phyloP scores from a whole-genome alignment of 2,113 vertebrate genomes.

The Oncorhynchus masou region DNA sequence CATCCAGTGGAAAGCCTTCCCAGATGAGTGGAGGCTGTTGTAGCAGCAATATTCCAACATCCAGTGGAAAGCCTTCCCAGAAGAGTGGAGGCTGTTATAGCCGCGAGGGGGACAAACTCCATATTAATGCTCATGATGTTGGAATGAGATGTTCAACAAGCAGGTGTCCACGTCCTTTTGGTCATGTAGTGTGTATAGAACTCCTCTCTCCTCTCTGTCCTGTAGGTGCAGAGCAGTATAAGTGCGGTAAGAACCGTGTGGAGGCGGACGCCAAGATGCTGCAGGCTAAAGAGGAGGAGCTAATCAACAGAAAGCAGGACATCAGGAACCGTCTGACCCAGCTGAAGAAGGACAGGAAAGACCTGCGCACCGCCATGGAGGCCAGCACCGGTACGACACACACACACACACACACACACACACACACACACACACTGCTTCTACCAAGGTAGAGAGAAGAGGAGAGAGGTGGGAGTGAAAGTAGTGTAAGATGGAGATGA shows the following conservation, averaged over 20 bases:
- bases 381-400: conserved; percentile 78
- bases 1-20: too few relatives aligned
- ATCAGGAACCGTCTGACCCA: conserved; percentile 84
- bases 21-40: too few relatives aligned
- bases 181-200: neutral
- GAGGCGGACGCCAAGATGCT: conserved; percentile 92
- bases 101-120: too few relatives aligned
- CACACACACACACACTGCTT: too few relatives aligned
- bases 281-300: conserved; percentile 87
- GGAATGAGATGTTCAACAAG: too few relatives aligned
- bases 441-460: neutral
- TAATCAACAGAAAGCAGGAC: conserved; percentile 84
- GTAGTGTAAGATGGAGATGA: neutral
- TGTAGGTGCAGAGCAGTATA: conserved; percentile 88
- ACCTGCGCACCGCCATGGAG: conserved; percentile 84
- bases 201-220: neutral
- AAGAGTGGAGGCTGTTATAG: too few relatives aligned
- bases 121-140: too few relatives aligned
- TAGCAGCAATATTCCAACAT: too few relatives aligned
- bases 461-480: neutral
- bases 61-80: too few relatives aligned
- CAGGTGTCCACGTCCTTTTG: too few relatives aligned
- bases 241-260: conserved; percentile 96
- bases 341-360: conserved; percentile 87
- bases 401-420: too few relatives aligned